phyloP scores from a whole-genome alignment of 92 coral and sea anemone genomes.

The Parazoanthus swiftii region DNA sequence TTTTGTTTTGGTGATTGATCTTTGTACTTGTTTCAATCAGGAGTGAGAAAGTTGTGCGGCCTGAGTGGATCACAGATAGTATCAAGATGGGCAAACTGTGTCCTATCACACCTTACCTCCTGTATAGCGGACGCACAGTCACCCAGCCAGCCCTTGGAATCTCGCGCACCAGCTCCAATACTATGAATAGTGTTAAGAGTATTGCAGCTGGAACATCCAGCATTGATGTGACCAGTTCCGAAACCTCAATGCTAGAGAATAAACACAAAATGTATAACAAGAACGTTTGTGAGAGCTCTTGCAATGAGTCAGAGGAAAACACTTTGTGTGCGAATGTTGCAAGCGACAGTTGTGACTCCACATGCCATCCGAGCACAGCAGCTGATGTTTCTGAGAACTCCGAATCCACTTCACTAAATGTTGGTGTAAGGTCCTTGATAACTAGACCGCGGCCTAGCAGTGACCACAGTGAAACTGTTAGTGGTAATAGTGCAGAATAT shows the following conservation, averaged over 20 bases:
- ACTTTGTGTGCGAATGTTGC: background rate
- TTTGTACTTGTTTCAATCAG: conserved; percentile 42
- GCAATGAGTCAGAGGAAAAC: background rate
- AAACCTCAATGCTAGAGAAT: background rate
- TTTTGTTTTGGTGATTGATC: background rate
- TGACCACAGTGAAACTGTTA: background rate
- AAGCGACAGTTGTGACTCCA: background rate
- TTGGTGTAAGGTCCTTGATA: background rate
- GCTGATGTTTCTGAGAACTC: background rate
- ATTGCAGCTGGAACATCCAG: background rate
- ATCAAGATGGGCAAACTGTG: conserved; percentile 65
- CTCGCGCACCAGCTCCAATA: background rate
- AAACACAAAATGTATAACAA: background rate
- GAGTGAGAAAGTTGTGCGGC: conserved; percentile 89
- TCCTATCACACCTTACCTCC: conserved; percentile 72
- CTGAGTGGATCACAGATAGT: conserved; percentile 94
- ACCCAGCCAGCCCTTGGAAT: conserved; percentile 62
- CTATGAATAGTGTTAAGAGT: background rate
- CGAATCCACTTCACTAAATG: background rate
- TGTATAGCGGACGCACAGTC: conserved; percentile 71
- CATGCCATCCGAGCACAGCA: background rate
- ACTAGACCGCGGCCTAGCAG: background rate
- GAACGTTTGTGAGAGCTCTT: background rate
- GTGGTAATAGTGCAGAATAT: background rate
- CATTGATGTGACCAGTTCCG: background rate